Conservation (phyloP, 1,140 invertebrate species). For the Frieseomelitta varia region DNA sequence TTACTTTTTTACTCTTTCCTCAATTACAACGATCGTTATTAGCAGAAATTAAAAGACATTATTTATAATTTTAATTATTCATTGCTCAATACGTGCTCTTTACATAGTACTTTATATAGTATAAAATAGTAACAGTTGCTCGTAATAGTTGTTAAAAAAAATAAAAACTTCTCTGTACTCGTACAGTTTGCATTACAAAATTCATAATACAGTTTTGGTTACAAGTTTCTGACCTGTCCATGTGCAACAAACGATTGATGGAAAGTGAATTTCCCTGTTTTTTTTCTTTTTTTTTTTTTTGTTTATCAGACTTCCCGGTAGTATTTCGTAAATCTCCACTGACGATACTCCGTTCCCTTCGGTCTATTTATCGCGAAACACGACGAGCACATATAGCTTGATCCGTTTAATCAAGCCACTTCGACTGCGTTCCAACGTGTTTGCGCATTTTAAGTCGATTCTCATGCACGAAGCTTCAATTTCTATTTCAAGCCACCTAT, state of each 20-base stretch:
- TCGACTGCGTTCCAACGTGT: conserved; percentile 1
- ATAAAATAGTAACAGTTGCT: too few species aligned
- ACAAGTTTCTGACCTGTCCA: neutral
- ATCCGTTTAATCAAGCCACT: conserved; percentile 29
- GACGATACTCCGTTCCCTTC: too few species aligned
- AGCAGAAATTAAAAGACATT: neutral
- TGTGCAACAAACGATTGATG: neutral
- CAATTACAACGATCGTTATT: neutral
- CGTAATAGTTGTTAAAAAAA: too few species aligned
- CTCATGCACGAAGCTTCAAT: neutral
- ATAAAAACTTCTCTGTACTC: neutral
- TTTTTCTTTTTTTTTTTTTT: neutral
- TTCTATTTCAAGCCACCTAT: neutral
- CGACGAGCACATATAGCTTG: neutral
- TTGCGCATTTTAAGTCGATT: neutral
- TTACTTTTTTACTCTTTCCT: too few species aligned
- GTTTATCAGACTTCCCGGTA: too few species aligned
- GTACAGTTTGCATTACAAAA: too few species aligned
- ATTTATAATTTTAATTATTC: neutral
- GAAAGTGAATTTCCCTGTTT: neutral
- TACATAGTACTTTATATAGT: neutral
- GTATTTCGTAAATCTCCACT: too few species aligned
- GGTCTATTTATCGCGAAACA: conserved; percentile 1
- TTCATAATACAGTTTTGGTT: too few species aligned
- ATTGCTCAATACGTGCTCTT: neutral